Evolutionary conservation across 2,113 vertebrate species (phyloP), one percentile per base, ranked within the genome.

Genomic region (Chrysemys picta): DNA sequence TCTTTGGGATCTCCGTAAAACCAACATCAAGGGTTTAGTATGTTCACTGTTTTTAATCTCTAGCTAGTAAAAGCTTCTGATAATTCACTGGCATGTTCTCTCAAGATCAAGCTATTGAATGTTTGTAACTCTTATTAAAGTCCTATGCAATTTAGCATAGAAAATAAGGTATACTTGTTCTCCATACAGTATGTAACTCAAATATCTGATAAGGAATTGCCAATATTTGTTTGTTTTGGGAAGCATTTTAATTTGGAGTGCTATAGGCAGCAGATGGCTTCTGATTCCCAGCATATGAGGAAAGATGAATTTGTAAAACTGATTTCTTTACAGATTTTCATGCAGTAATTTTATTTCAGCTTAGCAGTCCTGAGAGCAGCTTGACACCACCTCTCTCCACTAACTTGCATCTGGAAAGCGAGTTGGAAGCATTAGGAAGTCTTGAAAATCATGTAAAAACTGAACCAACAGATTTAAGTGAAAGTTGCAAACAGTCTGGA

Each of bases 281-380:
- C 50, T 38, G 52, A 27, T 27, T 91, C 84, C n/a, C 50, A 50
- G 0, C 35, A 0, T 11, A 2, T 0, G 76, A 87, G 76, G 29
- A n/a, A 89, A 92, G 72, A 52, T 38, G 4, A 54, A 6, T 35
- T 31, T 50, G 62, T 45, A 88, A 95, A 91, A 80, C 0, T 10
- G 3, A 5, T 65, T 24, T 17, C 75, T 65, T 76, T 65, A 49
- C 38, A 69, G 50, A 94, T 85, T 95, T 81, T 96, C 1, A 0
- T 12, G 22, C 57, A 42, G 72, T 79, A 4, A 62, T 94, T 93
- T 75, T 72, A 10, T 90, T 98, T 82, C 96, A 99, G 99, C 99
- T 99, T 98, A 99, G 99, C 98, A 99, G 99, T 97, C 99, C 99
- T 11, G 99, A 99, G 96, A 98, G 98, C 98, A 99, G 99, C 90